A percentile compares a stretch with the other conserved stretches of the same genome.
Conservation (phyloP, 2,113 vertebrate genomes). For the Hirundichthys speculiger region DNA sequence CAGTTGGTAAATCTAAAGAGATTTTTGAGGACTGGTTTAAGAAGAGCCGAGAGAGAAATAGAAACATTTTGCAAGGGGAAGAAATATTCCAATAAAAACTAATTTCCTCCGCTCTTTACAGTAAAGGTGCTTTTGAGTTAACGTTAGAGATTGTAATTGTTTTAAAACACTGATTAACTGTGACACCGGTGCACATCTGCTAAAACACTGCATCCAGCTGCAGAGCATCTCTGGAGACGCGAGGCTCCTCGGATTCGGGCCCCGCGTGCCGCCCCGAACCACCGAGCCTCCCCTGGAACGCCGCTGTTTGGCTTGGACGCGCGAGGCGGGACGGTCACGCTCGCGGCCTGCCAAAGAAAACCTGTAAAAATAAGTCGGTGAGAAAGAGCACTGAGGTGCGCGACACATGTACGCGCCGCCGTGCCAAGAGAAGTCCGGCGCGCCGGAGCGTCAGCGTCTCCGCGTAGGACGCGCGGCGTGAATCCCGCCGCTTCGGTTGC, state of each 20-base stretch:
- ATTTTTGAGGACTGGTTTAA: no score
- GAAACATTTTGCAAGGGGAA: no score
- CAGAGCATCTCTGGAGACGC: slow-evolving; percentile 22
- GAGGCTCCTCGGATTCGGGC: slow-evolving; percentile 25
- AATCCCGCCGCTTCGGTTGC: slow-evolving; percentile 37
- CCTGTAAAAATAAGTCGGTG: slow-evolving; percentile 53
- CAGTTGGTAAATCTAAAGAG: no score
- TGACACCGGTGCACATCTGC: slow-evolving; percentile 7
- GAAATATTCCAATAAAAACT: no score
- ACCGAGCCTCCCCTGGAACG: slow-evolving; percentile 29
- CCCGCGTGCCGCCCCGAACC: slow-evolving; percentile 11
- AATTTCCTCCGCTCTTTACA: no score
- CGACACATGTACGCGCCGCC: slow-evolving; percentile 40
- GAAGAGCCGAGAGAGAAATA: no score
- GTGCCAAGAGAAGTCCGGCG: slow-evolving; percentile 58
- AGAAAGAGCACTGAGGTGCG: slow-evolving; percentile 37
- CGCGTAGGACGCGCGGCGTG: slow-evolving; percentile 44
- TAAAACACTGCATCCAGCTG: slow-evolving; percentile 8
- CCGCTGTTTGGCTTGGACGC: slow-evolving; percentile 59
- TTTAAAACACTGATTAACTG: no score
- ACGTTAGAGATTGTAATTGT: no score
- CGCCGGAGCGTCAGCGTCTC: slow-evolving; percentile 1
- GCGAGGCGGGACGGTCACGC: neutral
- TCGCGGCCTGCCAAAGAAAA: slow-evolving; percentile 57
- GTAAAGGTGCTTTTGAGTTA: no score